Evolutionary conservation across 2,113 vertebrate species (phyloP).

Genomic region (Rhynchopsitta pachyrhyncha): DNA sequence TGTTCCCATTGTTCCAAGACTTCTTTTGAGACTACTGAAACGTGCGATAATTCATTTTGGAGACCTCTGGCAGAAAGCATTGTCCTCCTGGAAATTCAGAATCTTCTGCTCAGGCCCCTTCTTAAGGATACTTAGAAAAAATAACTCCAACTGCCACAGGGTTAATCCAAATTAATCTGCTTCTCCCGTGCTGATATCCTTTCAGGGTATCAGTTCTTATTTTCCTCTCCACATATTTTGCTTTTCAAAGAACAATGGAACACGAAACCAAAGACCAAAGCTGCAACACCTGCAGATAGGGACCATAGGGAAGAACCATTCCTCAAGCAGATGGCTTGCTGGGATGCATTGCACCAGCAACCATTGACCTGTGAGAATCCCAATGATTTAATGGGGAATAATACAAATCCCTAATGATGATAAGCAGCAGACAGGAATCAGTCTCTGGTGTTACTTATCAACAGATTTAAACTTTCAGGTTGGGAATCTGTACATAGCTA

Average conservation of each 20-base stretch:
- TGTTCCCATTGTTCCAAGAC: neutral
- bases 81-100: neutral
- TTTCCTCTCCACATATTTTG: neutral
- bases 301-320: neutral
- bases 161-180: constrained; percentile 25
- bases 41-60: neutral
- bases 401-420: neutral
- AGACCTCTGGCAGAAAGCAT: neutral
- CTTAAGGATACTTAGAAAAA: neutral
- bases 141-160: neutral
- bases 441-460: neutral
- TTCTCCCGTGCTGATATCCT: neutral
- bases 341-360: neutral
- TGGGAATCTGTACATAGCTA: neutral
- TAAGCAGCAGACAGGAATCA: neutral
- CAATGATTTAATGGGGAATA: neutral
- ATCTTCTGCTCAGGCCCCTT: neutral
- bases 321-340: neutral
- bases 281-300: neutral
- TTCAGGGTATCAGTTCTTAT: neutral
- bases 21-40: neutral
- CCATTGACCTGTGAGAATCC: fast-evolving
- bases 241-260: neutral
- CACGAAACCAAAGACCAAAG: neutral
- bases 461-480: neutral